These are phyloP conservation scores for Luehdorfia chinensis DNA, from an alignment of 1,140 invertebrate genomes.

Conservation along the genomic window DNA sequence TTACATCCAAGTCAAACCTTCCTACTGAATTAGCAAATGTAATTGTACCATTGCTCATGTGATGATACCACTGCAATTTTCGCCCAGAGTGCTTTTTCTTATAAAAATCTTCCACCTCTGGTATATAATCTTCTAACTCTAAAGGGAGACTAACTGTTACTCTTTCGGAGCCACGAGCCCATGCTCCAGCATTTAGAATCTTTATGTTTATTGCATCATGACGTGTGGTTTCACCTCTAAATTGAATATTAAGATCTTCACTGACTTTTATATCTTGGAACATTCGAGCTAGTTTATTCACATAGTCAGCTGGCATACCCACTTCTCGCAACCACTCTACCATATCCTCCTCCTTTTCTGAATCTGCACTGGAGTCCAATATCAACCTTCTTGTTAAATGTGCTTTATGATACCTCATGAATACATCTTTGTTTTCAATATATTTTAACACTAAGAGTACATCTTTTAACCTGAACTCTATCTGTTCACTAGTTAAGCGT, in stretches of 20 bases:
- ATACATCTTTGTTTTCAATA: slow-evolving; percentile 99
- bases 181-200: slow-evolving; percentile 99
- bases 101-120: slow-evolving; percentile 97
- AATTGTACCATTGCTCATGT: slow-evolving; percentile 99
- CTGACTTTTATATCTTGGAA: slow-evolving; percentile 99
- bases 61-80: slow-evolving; percentile 99
- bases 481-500: slow-evolving; percentile 97
- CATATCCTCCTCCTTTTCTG: slow-evolving; percentile 99
- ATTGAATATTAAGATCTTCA: slow-evolving; percentile 98
- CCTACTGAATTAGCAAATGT: slow-evolving; percentile 96
- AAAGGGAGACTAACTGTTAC: slow-evolving; percentile 96
- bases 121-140: slow-evolving; percentile 98
- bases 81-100: slow-evolving; percentile 98
- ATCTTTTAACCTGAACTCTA: slow-evolving; percentile 94
- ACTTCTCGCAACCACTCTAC: slow-evolving; percentile 97
- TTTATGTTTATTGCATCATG: slow-evolving; percentile 90
- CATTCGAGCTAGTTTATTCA: slow-evolving; percentile 98
- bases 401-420: slow-evolving; percentile 99
- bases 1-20: slow-evolving; percentile 98
- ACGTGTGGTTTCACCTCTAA: slow-evolving; percentile 83
- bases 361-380: slow-evolving; percentile 97
- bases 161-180: slow-evolving; percentile 95
- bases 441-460: slow-evolving; percentile 98
- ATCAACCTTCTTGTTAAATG: slow-evolving; percentile 97
- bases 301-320: slow-evolving; percentile 99